Base-by-base conservation (phyloP, 2,888 invertebrate species). In the Harpalus rubripes region DNA sequence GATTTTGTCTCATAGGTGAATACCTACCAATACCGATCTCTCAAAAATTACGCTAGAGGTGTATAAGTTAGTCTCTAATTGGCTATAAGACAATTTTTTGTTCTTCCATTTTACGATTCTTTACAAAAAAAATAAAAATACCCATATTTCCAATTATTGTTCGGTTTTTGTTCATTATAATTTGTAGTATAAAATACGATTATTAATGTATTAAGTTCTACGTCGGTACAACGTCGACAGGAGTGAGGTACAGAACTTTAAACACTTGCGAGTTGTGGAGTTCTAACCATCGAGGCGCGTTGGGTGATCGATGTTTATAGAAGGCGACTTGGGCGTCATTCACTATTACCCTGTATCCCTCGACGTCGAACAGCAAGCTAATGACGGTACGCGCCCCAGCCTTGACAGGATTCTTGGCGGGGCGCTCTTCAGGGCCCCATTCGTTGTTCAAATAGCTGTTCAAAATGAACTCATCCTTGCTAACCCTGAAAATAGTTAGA, bases 251-350 rank as follows among this genome's bases (percentile, higher is more conserved):
- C 4, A 68, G 15, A 68, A 26, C 39, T 39, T 68, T 68, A 39
- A 68, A 68, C n/a, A 68, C 68, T 68, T 68, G 68, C 15, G 68
- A 26, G 32, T 39, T 63, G 26, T 63, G 68, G 32, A 68, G 39
- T 8, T 68, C 68, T 7, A 68, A 32, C 12, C 12, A 39, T n/a
- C 15, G 26, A 32, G 68, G 68, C 15, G n/a, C 3, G 5, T 22
- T 26, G 32, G 39, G 6, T 12, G 68, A 52, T 6, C 74, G 74
- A 74, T 74, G 74, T 56, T 74, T 74, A 10, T 74, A 74, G 22
- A 74, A 74, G 8, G 44, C 52, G 8, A 22, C 22, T 74, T 74
- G 16, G 12, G 15, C 52, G 3, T 44, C 74, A 16, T 74, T 74
- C 15, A 74, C 22, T 7, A 74, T 16, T 10, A 74, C 22, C 16